phyloP scores from a whole-genome alignment of 2,888 invertebrate species.

The Hyposoter didymator region DNA sequence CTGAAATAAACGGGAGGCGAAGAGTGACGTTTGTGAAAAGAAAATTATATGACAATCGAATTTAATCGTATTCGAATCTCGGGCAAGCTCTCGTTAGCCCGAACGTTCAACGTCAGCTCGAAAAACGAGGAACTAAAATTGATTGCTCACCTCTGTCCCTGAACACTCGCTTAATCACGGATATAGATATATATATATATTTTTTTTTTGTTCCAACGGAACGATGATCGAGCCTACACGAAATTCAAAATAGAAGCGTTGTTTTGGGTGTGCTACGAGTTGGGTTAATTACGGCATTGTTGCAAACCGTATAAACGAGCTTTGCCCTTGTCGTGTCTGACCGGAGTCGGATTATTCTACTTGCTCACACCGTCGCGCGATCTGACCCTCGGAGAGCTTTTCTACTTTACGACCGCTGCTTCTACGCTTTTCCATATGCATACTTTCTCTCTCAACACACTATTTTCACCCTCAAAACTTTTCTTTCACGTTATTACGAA shows the following conservation, averaged over 20 bases:
- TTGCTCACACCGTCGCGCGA: constrained; percentile 13
- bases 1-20: not conserved
- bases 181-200: not conserved
- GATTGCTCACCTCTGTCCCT: constrained; percentile 51
- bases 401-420: constrained; percentile 22
- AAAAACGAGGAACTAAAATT: constrained; percentile 59
- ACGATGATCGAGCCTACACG: constrained; percentile 9
- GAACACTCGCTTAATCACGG: constrained; percentile 35
- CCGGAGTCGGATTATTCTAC: constrained; percentile 49
- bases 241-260: constrained; percentile 51
- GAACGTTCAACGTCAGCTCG: constrained; percentile 57
- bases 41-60: constrained; percentile 32
- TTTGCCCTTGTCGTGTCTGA: constrained; percentile 56
- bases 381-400: constrained; percentile 37
- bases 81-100: constrained; percentile 42
- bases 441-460: not conserved
- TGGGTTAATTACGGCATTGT: constrained; percentile 51
- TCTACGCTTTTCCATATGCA: constrained; percentile 5
- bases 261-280: constrained; percentile 44
- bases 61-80: constrained; percentile 22
- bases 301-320: constrained; percentile 48
- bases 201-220: not conserved
- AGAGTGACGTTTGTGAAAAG: not conserved
- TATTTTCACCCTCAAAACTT: not conserved
- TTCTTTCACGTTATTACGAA: not conserved